Evolutionary conservation across 2,888 invertebrate species (phyloP).

Genomic region (Andrena minutula): DNA sequence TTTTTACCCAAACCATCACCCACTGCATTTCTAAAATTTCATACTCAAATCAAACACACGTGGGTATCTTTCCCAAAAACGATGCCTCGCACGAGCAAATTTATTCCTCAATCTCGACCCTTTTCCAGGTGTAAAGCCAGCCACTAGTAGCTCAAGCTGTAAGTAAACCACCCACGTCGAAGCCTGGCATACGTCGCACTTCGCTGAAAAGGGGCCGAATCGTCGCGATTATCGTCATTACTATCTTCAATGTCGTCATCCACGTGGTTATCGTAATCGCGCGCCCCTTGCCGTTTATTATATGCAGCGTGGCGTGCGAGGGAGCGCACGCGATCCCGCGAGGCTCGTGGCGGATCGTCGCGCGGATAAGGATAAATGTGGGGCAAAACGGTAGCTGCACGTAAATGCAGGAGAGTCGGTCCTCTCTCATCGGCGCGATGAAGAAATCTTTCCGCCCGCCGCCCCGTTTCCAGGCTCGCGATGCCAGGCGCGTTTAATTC

Average conservation of each 20-base stretch:
- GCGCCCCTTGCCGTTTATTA: slow-evolving; percentile 26
- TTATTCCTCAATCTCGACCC: too few relatives aligned
- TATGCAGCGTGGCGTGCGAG: slow-evolving; percentile 39
- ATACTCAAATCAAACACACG: too few relatives aligned
- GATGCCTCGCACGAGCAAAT: too few relatives aligned
- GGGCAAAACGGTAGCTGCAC: slow-evolving; percentile 15
- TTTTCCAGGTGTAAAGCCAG: too few relatives aligned
- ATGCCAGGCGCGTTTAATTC: slow-evolving; percentile 27
- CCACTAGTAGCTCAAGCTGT: too few relatives aligned
- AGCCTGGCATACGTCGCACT: too few relatives aligned
- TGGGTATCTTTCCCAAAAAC: too few relatives aligned
- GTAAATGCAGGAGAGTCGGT: slow-evolving; percentile 9
- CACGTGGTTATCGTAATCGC: slow-evolving; percentile 62
- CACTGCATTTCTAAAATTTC: too few relatives aligned
- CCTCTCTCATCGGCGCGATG: slow-evolving; percentile 18
- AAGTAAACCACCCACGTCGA: too few relatives aligned
- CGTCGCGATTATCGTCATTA: slow-evolving; percentile 55
- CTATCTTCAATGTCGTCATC: slow-evolving; percentile 54
- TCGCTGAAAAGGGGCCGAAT: neutral
- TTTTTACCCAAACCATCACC: too few relatives aligned
- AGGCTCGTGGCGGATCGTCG: slow-evolving; percentile 35
- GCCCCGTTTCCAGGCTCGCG: neutral
- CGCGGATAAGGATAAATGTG: slow-evolving; percentile 48
- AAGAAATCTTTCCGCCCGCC: slow-evolving; percentile 35
- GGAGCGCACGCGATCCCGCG: slow-evolving; percentile 52